Base-by-base conservation (phyloP, 2,113 vertebrate species). In the Labrus mixtus region DNA sequence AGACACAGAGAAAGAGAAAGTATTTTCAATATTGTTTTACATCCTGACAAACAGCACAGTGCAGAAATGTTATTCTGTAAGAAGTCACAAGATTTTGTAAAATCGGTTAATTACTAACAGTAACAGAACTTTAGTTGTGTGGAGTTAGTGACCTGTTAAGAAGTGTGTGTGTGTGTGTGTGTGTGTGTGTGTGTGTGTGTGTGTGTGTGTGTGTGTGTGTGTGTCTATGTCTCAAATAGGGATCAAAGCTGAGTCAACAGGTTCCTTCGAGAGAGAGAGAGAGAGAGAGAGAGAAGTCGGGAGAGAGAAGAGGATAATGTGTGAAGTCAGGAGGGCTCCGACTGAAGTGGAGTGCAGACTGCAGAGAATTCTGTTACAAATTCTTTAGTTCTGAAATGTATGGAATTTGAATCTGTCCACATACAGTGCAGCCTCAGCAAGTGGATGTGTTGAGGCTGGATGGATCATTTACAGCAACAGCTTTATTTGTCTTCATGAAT, bases 171-270 rank as follows among this genome's bases (percentile, higher is more conserved):
- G 20, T 41, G 58, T 29, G 20, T 16, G 56, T 23, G 53, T 36
- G 43, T 39, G 29, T 1, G 29, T 1, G 29, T 33, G 29, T 33
- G 29, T 1, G 29, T 33, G 29, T 33, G 29, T 33, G 60, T 60
- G 57, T 54, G 48, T 29, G 46, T 43, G 46, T 36, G 73, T 61
- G 55, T 19, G 25, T 29, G 48, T 19, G 15, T 9, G 61, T 37
- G 36, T 29, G 58, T 3, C 51, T 10, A 53, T 56, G 75, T 78
- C 58, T 61, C 63, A 74, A 39, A 70, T 68, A 29, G 16, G 57
- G 69, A 75, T 78, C 61, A 69, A 81, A 79, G 72, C 69, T 2
- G 81, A 84, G 78, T 68, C 61, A 82, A 74, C 57, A 69, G 0
- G 41, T 56, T 50, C 46, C 46, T 50, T 67, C 45, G 22, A n/a